Conservation (phyloP, 2,888 invertebrate genomes). For the Rhimphoctona megacephalus region DNA sequence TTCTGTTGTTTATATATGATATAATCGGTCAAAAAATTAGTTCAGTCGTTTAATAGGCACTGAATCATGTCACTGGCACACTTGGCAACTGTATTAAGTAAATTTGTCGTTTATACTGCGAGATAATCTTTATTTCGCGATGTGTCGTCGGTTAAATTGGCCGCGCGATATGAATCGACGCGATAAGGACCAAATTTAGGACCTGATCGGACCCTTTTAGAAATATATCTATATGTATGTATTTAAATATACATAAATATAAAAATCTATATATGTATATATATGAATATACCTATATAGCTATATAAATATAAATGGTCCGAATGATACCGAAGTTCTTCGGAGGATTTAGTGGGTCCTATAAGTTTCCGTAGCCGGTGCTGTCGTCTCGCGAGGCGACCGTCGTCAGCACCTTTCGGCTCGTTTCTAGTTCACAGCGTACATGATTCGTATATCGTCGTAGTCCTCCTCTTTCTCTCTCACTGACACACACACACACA, state of each 20-base stretch:
- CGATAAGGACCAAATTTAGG: not conserved
- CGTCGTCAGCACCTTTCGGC: conserved; percentile 72
- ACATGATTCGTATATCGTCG: conserved; percentile 72
- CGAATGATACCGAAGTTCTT: conserved; percentile 9
- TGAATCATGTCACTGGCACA: conserved; percentile 42
- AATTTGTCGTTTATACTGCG: not conserved
- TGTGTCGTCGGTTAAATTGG: not conserved
- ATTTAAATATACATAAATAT: not conserved
- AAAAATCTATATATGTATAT: not conserved
- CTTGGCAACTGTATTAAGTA: not conserved
- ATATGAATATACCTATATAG: not conserved
- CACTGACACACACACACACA: not conserved
- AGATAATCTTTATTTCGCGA: not conserved
- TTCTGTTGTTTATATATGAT: not conserved
- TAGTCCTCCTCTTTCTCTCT: conserved; percentile 41
- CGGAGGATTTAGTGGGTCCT: conserved; percentile 37
- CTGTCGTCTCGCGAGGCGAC: conserved; percentile 70
- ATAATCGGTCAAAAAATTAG: not conserved
- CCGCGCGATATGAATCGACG: conserved; percentile 14
- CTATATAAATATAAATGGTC: not conserved
- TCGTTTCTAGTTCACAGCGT: conserved; percentile 73
- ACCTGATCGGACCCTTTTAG: not conserved
- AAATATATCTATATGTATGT: not conserved
- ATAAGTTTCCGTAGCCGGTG: conserved; percentile 48
- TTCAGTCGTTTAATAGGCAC: conserved; percentile 23